A percentile compares a stretch with the other conserved stretches of the same genome.
Evolutionary conservation across 2,113 vertebrate genomes (phyloP).

Genomic region (Bujurquina vittata): DNA sequence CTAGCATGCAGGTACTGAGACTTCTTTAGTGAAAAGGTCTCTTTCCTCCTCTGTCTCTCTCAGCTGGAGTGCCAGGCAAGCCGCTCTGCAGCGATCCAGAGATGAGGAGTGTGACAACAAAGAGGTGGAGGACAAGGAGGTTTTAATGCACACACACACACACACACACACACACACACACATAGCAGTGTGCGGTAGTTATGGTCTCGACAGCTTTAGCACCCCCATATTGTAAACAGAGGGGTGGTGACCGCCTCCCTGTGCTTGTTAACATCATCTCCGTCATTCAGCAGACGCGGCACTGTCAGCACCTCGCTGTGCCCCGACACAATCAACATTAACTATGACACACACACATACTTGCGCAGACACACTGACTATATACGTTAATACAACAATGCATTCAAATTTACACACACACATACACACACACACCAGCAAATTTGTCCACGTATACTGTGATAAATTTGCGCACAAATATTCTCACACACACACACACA

Average conservation of each 20-base stretch:
- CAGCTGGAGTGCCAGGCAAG: constrained; percentile 65
- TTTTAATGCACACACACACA: constrained; percentile 52
- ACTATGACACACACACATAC: constrained; percentile 74
- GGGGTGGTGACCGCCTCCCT: constrained; percentile 78
- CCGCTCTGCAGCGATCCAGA: constrained; percentile 48
- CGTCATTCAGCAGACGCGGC: constrained; percentile 81
- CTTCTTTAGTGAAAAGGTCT: constrained; percentile 49
- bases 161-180: constrained; percentile 27
- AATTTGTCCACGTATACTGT: background rate
- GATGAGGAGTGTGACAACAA: constrained; percentile 74
- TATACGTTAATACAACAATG: constrained; percentile 34
- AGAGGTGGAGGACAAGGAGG: constrained; percentile 68
- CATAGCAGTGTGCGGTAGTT: constrained; percentile 64
- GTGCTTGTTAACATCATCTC: constrained; percentile 86
- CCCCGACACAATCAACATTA: constrained; percentile 83
- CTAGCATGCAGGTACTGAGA: background rate
- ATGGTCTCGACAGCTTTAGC: constrained; percentile 82
- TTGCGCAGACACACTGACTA: constrained; percentile 6
- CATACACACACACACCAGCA: background rate
- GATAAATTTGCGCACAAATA: constrained; percentile 34
- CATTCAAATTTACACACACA: constrained; percentile 35
- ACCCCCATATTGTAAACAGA: constrained; percentile 85
- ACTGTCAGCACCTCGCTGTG: constrained; percentile 82
- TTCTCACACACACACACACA: constrained; percentile 17
- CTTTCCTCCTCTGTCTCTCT: constrained; percentile 41